These are phyloP conservation scores for Lepidurus packardi DNA, from an alignment of 1,140 invertebrate species.

Conservation along the genomic window DNA sequence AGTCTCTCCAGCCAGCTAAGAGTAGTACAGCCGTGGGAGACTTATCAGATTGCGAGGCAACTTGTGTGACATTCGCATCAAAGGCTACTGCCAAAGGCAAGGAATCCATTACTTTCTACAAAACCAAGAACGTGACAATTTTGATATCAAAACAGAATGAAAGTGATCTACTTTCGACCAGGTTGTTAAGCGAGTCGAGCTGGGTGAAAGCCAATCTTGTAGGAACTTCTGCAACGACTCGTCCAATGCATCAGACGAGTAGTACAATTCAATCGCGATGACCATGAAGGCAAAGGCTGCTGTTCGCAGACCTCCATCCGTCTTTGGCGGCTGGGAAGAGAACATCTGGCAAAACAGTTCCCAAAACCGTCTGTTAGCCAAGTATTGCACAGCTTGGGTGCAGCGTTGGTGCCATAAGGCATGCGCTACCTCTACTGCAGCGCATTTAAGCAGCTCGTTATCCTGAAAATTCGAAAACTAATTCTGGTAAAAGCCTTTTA, in stretches of 20 bases:
- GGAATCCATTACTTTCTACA: background rate
- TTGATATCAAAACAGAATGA: background rate
- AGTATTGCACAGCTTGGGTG: background rate
- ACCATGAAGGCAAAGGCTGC: background rate
- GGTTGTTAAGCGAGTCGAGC: background rate
- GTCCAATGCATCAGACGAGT: background rate
- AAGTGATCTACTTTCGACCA: background rate
- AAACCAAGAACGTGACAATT: background rate
- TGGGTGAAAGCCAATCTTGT: background rate
- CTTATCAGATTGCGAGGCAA: background rate
- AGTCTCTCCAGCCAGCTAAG: background rate
- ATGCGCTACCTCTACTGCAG: background rate
- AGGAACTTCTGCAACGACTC: background rate
- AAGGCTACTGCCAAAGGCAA: background rate
- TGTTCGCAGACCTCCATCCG: background rate
- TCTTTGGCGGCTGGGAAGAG: background rate
- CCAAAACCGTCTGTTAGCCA: background rate
- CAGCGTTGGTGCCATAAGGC: background rate
- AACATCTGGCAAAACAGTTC: background rate
- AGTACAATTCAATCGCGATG: background rate
- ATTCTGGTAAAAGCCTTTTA: background rate
- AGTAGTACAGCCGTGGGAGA: background rate
- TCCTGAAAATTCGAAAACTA: background rate
- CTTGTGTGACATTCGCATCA: background rate
- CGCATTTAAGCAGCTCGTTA: background rate